These are phyloP conservation scores for Hippocampus comes DNA, from an alignment of 2,113 vertebrate genomes.

Conservation along the genomic window DNA sequence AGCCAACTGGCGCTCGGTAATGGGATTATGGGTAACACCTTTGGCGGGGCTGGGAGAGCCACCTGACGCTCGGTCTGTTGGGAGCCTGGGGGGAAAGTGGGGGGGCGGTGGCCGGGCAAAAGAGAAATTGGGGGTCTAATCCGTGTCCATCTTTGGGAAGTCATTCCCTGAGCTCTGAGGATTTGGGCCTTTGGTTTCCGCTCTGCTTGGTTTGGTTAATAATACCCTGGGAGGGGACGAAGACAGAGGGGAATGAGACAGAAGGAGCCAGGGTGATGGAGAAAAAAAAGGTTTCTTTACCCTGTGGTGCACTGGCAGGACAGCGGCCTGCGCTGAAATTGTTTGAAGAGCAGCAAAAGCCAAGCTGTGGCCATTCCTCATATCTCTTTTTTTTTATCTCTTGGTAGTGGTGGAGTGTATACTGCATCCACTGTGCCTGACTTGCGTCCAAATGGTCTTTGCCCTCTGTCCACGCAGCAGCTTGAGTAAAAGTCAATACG, in stretches of 20 bases:
- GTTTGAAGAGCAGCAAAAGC: conserved; percentile 41
- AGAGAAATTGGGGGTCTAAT: conserved; percentile 83
- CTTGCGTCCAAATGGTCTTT: conserved; percentile 62
- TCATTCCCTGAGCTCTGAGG: conserved; percentile 92
- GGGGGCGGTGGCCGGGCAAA: conserved; percentile 49
- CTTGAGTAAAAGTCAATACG: conserved; percentile 74
- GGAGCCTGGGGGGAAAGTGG: conserved; percentile 67
- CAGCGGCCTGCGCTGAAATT: conserved; percentile 36
- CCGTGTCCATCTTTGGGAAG: conserved; percentile 95
- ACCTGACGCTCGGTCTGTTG: conserved; percentile 96
- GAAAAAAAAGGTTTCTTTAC: conserved; percentile 63
- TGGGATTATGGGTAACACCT: conserved; percentile 99
- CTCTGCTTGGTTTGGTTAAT: conserved; percentile 92
- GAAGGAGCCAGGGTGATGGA: conserved; percentile 59
- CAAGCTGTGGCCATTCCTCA: conserved; percentile 18
- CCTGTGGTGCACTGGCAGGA: conserved; percentile 58
- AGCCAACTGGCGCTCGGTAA: too few relatives aligned
- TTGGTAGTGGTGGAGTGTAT: conserved; percentile 18
- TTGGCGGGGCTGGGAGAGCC: conserved; percentile 84
- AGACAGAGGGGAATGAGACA: conserved; percentile 71
- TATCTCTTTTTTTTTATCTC: conserved; percentile 9
- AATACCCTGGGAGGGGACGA: conserved; percentile 81
- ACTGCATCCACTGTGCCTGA: conserved; percentile 18
- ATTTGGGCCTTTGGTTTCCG: conserved; percentile 80
- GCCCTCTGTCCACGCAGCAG: conserved; percentile 49